Percentiles rank a stretch among this genome's conserved stretches.
Conservation (phyloP, 2,113 vertebrate genomes). For the Carlito syrichta region DNA sequence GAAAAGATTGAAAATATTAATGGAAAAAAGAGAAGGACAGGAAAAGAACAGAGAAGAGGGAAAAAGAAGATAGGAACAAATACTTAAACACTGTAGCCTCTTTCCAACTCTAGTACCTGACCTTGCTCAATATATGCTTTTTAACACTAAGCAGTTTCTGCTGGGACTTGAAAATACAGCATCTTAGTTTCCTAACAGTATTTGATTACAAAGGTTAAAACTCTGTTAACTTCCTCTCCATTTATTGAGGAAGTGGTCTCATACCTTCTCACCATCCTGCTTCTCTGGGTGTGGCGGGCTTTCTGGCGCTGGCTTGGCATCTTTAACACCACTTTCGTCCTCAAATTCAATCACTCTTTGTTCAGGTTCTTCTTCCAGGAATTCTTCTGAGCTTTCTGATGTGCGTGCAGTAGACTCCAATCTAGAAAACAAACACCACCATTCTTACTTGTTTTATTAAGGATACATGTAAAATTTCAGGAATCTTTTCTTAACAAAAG, state of each 20-base stretch:
- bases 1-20: neutral
- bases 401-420: neutral
- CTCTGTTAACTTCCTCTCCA: neutral
- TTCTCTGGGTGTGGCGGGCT: slow-evolving; percentile 62
- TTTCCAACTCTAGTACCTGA: neutral
- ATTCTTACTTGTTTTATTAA: neutral
- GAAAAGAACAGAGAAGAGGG: neutral
- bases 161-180: neutral
- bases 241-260: neutral
- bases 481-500: neutral
- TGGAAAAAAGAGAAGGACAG: neutral
- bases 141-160: neutral
- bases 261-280: slow-evolving; percentile 76
- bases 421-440: slow-evolving; percentile 61
- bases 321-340: slow-evolving; percentile 53
- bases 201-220: neutral
- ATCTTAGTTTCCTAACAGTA: neutral
- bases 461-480: slow-evolving; percentile 26
- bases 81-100: neutral
- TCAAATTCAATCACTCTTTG: slow-evolving; percentile 42
- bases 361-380: slow-evolving; percentile 58
- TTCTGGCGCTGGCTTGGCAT: slow-evolving; percentile 31
- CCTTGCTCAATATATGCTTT: neutral
- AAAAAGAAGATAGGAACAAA: neutral
- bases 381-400: slow-evolving; percentile 73